Evolutionary conservation across 2,888 invertebrate species (phyloP).

Genomic region (Tipula helvola): DNA sequence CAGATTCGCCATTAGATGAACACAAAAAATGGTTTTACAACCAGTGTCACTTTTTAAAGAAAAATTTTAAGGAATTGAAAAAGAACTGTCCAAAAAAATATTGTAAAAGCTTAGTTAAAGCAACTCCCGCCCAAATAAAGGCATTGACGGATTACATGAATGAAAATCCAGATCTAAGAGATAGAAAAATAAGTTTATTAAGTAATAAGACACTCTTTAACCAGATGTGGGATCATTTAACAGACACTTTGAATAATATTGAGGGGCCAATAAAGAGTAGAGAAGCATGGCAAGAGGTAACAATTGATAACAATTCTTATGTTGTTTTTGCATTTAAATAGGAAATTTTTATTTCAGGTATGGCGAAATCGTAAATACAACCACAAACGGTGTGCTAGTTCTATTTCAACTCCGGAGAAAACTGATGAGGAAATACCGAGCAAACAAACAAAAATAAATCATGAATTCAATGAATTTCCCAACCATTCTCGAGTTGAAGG

Average conservation of each 20-base stretch:
- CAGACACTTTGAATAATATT: background rate
- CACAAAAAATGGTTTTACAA: conserved; percentile 37
- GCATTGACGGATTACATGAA: background rate
- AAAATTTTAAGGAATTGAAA: background rate
- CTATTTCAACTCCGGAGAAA: background rate
- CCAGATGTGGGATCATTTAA: background rate
- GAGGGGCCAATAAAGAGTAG: background rate
- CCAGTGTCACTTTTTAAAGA: background rate
- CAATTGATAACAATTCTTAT: background rate
- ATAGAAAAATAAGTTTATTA: background rate
- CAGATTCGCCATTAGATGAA: conserved; percentile 87
- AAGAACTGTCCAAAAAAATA: background rate
- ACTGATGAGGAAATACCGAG: conserved; percentile 40
- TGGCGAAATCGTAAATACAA: background rate
- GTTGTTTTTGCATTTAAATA: background rate
- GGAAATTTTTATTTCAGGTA: background rate
- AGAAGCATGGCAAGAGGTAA: background rate
- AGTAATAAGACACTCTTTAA: background rate
- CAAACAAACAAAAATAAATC: background rate
- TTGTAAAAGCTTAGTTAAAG: background rate
- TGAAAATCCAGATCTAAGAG: background rate
- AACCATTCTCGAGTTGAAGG: background rate
- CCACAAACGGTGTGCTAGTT: background rate
- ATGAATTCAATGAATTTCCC: background rate
- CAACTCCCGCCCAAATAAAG: background rate